A percentile compares a stretch with the other conserved stretches of the same genome.
These are phyloP conservation scores for Mayetiola destructor DNA, from an alignment of 2,888 invertebrate species.

Conservation along the genomic window DNA sequence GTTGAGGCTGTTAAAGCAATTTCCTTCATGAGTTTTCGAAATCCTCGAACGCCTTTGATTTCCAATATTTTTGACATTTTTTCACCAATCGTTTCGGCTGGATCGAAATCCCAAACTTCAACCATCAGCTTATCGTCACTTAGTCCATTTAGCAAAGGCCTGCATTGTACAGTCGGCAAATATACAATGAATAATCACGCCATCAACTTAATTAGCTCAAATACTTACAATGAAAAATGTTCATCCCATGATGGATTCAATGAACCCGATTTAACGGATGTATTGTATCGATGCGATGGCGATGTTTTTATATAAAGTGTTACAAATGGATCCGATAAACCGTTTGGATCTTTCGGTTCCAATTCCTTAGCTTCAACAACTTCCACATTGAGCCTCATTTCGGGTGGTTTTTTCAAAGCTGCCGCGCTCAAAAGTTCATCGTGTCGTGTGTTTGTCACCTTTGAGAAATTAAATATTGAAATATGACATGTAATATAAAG, in stretches of 20 bases:
- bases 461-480: slow-evolving; percentile 26
- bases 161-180: slow-evolving; percentile 29
- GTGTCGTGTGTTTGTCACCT: slow-evolving; percentile 62
- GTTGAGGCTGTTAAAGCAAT: slow-evolving; percentile 89
- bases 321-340: slow-evolving; percentile 95
- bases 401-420: slow-evolving; percentile 66
- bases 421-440: slow-evolving; percentile 53
- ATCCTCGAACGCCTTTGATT: slow-evolving; percentile 71
- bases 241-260: slow-evolving; percentile 93
- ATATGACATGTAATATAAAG: neutral
- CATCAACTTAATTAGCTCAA: neutral
- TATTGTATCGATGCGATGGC: slow-evolving; percentile 65
- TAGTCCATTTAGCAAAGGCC: slow-evolving; percentile 44
- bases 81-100: slow-evolving; percentile 75
- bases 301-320: slow-evolving; percentile 74
- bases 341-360: slow-evolving; percentile 72
- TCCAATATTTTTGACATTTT: slow-evolving; percentile 75
- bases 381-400: slow-evolving; percentile 69
- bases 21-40: slow-evolving; percentile 74
- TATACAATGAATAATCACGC: slow-evolving; percentile 1
- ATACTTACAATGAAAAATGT: slow-evolving; percentile 84
- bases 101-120: slow-evolving; percentile 85
- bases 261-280: slow-evolving; percentile 80
- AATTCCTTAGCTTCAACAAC: slow-evolving; percentile 76
- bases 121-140: slow-evolving; percentile 59